phyloP scores from a whole-genome alignment of 2,113 vertebrate species.

The Picathartes gymnocephalus region DNA sequence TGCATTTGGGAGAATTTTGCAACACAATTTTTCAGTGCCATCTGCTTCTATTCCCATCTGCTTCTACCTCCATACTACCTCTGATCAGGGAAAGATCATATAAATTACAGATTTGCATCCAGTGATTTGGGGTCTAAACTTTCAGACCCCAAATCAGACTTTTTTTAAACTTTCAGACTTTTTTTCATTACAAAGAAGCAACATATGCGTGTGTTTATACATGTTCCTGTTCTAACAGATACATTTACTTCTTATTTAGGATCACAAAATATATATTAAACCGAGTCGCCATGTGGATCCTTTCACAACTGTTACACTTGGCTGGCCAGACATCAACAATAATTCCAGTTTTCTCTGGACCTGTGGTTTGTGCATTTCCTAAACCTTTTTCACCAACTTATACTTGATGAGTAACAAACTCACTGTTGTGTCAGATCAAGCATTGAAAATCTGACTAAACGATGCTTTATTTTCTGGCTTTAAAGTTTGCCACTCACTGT shows the following conservation, averaged over 20 bases:
- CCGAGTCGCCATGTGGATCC: slow-evolving; percentile 55
- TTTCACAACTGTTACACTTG: slow-evolving; percentile 58
- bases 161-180: neutral
- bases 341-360: slow-evolving; percentile 64
- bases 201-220: neutral
- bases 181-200: neutral
- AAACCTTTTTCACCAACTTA: neutral
- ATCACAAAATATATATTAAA: slow-evolving; percentile 40
- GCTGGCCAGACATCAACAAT: slow-evolving; percentile 50
- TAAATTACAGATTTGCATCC: neutral
- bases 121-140: neutral
- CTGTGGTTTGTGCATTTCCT: slow-evolving; percentile 65
- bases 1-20: neutral
- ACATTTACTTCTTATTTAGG: slow-evolving; percentile 31
- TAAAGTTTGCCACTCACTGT: neutral
- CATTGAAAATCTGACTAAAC: neutral
- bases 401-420: neutral
- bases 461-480: neutral
- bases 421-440: neutral
- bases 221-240: neutral
- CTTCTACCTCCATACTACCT: neutral
- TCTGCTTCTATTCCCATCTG: neutral
- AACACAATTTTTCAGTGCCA: neutral
- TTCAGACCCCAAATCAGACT: too few relatives aligned
- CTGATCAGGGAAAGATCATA: neutral